Evolutionary conservation across 2,888 invertebrate species (phyloP).

Genomic region (Cheilosia scutellata): DNA sequence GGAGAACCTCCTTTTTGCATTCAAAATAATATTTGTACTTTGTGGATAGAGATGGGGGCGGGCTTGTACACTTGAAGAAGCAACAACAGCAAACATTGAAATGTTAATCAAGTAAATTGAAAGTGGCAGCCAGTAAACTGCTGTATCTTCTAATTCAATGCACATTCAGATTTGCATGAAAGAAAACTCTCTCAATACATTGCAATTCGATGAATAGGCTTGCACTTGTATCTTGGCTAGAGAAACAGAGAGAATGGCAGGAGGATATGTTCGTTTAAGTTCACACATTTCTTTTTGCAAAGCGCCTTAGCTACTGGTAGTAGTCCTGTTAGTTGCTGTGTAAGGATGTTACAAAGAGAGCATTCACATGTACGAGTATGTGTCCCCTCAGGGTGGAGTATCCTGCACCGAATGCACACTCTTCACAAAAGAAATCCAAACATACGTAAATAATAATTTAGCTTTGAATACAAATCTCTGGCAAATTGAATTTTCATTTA

Average conservation of each 20-base stretch:
- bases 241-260: not conserved
- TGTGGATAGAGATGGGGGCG: not conserved
- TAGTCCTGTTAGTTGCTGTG: slow-evolving; percentile 11
- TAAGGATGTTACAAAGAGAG: slow-evolving; percentile 25
- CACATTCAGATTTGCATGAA: slow-evolving; percentile 53
- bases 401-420: not conserved
- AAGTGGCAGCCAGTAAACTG: slow-evolving; percentile 61
- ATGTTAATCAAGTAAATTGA: slow-evolving; percentile 74
- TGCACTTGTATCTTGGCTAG: not conserved
- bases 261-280: slow-evolving; percentile 30
- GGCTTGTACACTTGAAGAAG: slow-evolving; percentile 20
- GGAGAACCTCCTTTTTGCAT: slow-evolving; percentile 29
- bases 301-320: slow-evolving; percentile 9
- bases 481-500: slow-evolving; percentile 65
- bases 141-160: slow-evolving; percentile 61
- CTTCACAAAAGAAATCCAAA: slow-evolving; percentile 20
- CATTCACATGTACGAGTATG: not conserved
- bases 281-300: slow-evolving; percentile 22
- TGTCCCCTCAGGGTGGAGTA: slow-evolving; percentile 1
- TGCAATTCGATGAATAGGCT: slow-evolving; percentile 45
- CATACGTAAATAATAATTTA: slow-evolving; percentile 63
- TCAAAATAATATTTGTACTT: not conserved
- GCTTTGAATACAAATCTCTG: slow-evolving; percentile 59
- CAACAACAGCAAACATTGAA: slow-evolving; percentile 59
- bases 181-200: slow-evolving; percentile 41